These are phyloP conservation scores for Phyllopteryx taeniolatus DNA, from an alignment of 2,113 vertebrate species.

Conservation along the genomic window DNA sequence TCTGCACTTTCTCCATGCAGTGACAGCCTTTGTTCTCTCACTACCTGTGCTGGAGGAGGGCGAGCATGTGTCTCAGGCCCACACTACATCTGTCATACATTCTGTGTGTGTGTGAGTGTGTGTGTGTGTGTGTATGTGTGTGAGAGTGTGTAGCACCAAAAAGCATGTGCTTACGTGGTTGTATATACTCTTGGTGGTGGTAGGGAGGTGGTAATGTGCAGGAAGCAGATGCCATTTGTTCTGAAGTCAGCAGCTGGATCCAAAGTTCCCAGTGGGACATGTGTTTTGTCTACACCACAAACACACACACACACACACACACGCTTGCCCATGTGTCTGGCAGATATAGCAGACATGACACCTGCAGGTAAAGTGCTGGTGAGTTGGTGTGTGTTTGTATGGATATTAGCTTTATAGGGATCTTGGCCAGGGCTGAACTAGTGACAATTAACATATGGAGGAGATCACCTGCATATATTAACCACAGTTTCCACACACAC, in stretches of 20 bases:
- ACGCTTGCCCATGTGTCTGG: not conserved
- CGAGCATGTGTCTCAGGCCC: constrained; percentile 54
- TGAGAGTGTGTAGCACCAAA: constrained; percentile 31
- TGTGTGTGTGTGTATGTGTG: constrained; percentile 31
- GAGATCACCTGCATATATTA: constrained; percentile 23
- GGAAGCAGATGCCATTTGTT: constrained; percentile 60
- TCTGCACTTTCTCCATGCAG: not conserved
- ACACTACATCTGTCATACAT: constrained; percentile 57
- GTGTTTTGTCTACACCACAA: constrained; percentile 39
- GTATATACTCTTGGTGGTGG: constrained; percentile 35
- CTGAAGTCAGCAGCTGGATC: constrained; percentile 67
- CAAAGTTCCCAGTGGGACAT: constrained; percentile 50
- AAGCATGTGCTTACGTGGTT: constrained; percentile 29
- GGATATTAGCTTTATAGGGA: constrained; percentile 23
- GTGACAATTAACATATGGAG: constrained; percentile 40
- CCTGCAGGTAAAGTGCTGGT: constrained; percentile 7
- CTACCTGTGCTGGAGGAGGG: constrained; percentile 53
- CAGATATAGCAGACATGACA: constrained; percentile 24
- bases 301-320: constrained; percentile 26
- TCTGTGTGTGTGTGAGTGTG: constrained; percentile 29
- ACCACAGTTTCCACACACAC: constrained; percentile 2
- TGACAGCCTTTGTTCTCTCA: constrained; percentile 25
- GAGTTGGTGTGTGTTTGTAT: constrained; percentile 4
- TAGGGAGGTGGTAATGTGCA: constrained; percentile 30
- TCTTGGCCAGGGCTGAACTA: constrained; percentile 27